A percentile compares a stretch with the other conserved stretches of the same genome.
These are phyloP conservation scores for Botia almorhae DNA, from an alignment of 2,797 vertebrate species.

Conservation along the genomic window DNA sequence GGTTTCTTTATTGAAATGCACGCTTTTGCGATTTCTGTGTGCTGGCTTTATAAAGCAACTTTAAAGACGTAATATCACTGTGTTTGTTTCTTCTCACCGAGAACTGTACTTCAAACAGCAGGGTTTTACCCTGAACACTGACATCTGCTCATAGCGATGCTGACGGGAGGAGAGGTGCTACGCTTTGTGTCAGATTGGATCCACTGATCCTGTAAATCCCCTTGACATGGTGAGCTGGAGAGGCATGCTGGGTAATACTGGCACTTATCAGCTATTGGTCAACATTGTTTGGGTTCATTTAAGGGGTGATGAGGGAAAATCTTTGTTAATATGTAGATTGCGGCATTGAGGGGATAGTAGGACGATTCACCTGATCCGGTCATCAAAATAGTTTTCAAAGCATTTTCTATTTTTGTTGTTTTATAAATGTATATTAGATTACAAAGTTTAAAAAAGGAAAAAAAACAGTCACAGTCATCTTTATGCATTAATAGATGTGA, in stretches of 20 bases:
- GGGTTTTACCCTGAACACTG: background rate
- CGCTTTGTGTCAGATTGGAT: background rate
- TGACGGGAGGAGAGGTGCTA: slow-evolving; percentile 21
- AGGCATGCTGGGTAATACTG: slow-evolving; percentile 48
- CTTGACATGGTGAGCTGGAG: slow-evolving; percentile 4
- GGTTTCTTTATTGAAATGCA: slow-evolving; percentile 49
- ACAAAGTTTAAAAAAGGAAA: slow-evolving; percentile 62
- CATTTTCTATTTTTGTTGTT: slow-evolving; percentile 77
- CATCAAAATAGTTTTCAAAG: slow-evolving; percentile 66
- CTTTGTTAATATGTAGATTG: slow-evolving; percentile 71
- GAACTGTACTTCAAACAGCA: slow-evolving; percentile 61
- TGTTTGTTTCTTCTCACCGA: slow-evolving; percentile 69
- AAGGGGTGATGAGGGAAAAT: slow-evolving; percentile 66
- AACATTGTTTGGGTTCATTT: slow-evolving; percentile 61
- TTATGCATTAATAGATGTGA: slow-evolving; percentile 72
- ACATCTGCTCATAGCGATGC: slow-evolving; percentile 19
- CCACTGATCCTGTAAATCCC: slow-evolving; percentile 19
- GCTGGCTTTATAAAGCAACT: slow-evolving; percentile 62
- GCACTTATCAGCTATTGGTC: background rate
- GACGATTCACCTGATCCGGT: slow-evolving; percentile 60
- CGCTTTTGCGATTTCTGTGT: slow-evolving; percentile 61
- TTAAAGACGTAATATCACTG: slow-evolving; percentile 69
- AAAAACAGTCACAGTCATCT: slow-evolving; percentile 58
- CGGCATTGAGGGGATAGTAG: slow-evolving; percentile 54
- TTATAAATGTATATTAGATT: slow-evolving; percentile 82